Percentiles rank a stretch among this genome's conserved stretches.
phyloP scores from a whole-genome alignment of 2,888 invertebrate species.

The Machimus atricapillus region DNA sequence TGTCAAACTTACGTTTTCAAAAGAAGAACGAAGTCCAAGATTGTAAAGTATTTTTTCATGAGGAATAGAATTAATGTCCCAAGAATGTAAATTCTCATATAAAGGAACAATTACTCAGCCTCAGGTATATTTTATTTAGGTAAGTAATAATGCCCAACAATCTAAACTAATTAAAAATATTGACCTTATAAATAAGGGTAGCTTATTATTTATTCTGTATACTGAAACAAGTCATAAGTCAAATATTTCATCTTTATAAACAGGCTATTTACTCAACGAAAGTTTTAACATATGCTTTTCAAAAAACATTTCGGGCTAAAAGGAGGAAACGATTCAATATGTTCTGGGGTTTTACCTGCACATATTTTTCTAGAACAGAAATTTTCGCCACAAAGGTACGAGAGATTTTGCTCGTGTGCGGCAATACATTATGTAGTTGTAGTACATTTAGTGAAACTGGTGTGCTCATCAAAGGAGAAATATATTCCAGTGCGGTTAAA shows the following conservation, averaged over 20 bases:
- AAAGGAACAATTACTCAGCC: no score
- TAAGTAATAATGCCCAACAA: background rate
- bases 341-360: background rate
- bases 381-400: background rate
- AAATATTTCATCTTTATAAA: background rate
- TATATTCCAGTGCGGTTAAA: background rate
- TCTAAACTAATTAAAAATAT: no score
- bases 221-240: background rate
- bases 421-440: background rate
- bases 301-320: no score
- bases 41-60: no score
- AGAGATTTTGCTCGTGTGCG: background rate
- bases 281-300: no score
- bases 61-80: no score
- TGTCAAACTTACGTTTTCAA: no score
- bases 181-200: no score
- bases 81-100: no score
- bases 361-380: background rate
- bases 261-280: no score
- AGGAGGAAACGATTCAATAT: background rate
- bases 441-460: background rate
- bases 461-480: background rate
- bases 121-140: background rate
- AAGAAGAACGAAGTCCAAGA: no score
- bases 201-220: background rate